Evolutionary conservation across 2,113 vertebrate genomes (phyloP), one percentile per base, ranked within the genome.

Genomic region (Phylloscopus trochiloides): DNA sequence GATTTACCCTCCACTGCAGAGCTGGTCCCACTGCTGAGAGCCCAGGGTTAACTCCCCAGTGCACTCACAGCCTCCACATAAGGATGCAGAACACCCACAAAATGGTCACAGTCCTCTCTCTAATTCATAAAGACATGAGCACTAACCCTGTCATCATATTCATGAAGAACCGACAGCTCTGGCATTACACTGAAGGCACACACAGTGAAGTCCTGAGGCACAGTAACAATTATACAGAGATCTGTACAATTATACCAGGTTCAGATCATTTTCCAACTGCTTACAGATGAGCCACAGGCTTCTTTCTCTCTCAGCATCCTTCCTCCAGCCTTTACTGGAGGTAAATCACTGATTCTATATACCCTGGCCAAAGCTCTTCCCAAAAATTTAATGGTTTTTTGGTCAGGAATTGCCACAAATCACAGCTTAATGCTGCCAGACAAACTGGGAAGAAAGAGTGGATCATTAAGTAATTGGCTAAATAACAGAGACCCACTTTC

Each of bases 61-160:
- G 2, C 26, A 8, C 32, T 66, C 80, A n/a, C 36, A 84, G 57
- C 66, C 66, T 50, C 34, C 43, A n/a, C 31, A 7, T 6, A 8
- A 57, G 40, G 48, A 47, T 5, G 1, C 6, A 1, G 13, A 42
- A 51, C 0, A 2, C 13, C 54, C 55, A 57, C 36, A 55, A 57
- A 70, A 26, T 2, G 11, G 32, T 70, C 55, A 17, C 26, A 20
- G 42, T 36, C 31, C n/a, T 32, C 57, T 34, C n/a, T 32, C 61
- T n/a, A 31, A 38, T 19, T 42, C 73, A 50, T 40, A 36, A 34
- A 74, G 61, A 58, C 4, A 1, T 0, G 0, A 47, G 70, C 31
- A 31, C 17, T 17, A 57, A 81, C 6, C 9, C 2, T 34, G 45
- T 10, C 48, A 75, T 15, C 36, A 24, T 9, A 31, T 34, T 32